Percentiles rank a stretch among this genome's conserved stretches.
Evolutionary conservation across 2,113 vertebrate genomes (phyloP).

Genomic region (Phyllopteryx taeniolatus): DNA sequence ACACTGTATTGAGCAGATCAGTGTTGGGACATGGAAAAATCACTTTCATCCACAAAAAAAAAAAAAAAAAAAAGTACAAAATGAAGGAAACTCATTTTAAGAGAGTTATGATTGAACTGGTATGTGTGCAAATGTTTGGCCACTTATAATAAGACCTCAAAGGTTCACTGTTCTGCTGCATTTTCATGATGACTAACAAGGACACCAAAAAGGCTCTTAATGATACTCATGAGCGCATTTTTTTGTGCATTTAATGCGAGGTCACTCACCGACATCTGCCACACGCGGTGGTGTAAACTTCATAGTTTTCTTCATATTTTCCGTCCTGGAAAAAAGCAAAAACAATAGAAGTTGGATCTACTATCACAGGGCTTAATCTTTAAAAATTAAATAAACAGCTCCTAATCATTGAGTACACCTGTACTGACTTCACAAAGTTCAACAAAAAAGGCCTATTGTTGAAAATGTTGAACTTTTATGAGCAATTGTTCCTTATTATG

Average conservation of each 20-base stretch:
- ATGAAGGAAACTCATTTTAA: too few species aligned
- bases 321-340: not conserved
- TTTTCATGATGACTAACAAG: not conserved
- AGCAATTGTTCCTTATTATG: not conserved
- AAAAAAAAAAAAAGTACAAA: too few species aligned
- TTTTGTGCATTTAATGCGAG: not conserved
- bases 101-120: too few species aligned
- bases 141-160: too few species aligned
- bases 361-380: not conserved
- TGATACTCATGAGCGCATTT: not conserved
- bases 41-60: too few species aligned
- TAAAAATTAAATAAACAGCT: not conserved
- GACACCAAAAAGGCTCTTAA: not conserved
- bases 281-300: not conserved
- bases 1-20: too few species aligned
- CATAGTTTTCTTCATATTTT: conserved; percentile 32
- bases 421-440: not conserved
- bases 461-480: not conserved
- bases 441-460: not conserved
- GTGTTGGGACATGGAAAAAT: too few species aligned
- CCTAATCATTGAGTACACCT: not conserved
- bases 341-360: not conserved
- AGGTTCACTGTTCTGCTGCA: not conserved
- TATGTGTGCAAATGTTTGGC: too few species aligned
- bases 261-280: conserved; percentile 26